Percentiles rank a stretch among this genome's conserved stretches.
These are phyloP conservation scores for Cantharis rustica DNA, from an alignment of 2,888 invertebrate species.

Conservation along the genomic window DNA sequence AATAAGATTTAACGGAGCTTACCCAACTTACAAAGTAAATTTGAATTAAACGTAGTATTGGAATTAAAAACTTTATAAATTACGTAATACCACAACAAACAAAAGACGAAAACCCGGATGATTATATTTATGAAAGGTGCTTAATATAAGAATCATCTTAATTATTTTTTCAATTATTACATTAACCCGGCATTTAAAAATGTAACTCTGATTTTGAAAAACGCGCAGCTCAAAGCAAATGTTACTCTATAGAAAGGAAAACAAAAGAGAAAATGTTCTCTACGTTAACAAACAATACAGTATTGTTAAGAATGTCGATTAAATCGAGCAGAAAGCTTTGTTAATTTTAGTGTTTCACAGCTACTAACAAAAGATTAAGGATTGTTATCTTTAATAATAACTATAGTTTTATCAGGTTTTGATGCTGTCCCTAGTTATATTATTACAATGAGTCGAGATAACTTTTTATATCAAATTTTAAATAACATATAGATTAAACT, in stretches of 20 bases:
- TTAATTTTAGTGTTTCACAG: constrained; percentile 31
- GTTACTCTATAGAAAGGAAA: constrained; percentile 18
- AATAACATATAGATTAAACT: not conserved
- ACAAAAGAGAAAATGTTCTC: constrained; percentile 26
- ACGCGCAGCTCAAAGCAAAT: constrained; percentile 17
- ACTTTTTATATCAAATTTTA: not conserved
- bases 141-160: not conserved
- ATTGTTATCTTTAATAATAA: constrained; percentile 26
- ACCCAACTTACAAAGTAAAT: not conserved
- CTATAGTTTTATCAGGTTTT: constrained; percentile 16
- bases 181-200: not conserved
- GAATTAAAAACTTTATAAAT: not conserved
- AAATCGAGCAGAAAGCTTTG: constrained; percentile 27
- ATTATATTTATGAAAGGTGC: not conserved
- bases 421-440: constrained; percentile 7
- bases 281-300: constrained; percentile 24
- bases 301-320: constrained; percentile 27
- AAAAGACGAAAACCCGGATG: not conserved
- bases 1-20: not conserved
- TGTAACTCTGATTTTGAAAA: constrained; percentile 11
- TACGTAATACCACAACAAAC: not conserved
- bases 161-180: not conserved
- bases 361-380: constrained; percentile 26
- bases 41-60: not conserved
- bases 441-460: constrained; percentile 4